A percentile compares a stretch with the other conserved stretches of the same genome.
Evolutionary conservation across 2,113 vertebrate genomes (phyloP).

Genomic region (Stegostoma tigrinum): DNA sequence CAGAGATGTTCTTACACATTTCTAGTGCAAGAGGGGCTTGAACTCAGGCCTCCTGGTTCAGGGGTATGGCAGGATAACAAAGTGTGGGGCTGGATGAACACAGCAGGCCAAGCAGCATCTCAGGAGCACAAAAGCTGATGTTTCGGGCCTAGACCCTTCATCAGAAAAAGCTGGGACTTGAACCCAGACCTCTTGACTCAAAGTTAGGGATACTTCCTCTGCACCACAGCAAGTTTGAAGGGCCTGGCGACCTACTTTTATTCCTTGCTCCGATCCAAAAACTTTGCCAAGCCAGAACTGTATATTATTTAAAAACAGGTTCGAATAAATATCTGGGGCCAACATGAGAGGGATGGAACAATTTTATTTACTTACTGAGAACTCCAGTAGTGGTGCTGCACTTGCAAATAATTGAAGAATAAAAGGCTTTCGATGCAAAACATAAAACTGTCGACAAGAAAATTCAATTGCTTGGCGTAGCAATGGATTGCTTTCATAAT

Average conservation of each 20-base stretch:
- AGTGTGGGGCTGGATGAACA: too few species aligned
- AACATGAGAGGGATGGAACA: neutral
- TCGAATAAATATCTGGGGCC: neutral
- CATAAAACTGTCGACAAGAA: conserved; percentile 92
- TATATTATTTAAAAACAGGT: neutral
- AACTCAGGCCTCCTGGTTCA: too few species aligned
- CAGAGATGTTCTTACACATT: too few species aligned
- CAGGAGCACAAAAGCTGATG: too few species aligned
- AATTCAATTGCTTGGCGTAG: conserved; percentile 88
- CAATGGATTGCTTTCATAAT: conserved; percentile 92
- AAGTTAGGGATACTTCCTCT: too few species aligned
- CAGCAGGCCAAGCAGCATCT: too few species aligned
- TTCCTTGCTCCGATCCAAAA: neutral
- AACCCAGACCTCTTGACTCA: too few species aligned
- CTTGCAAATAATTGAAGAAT: conserved; percentile 93
- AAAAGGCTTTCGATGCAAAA: conserved; percentile 93
- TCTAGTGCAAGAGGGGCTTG: too few species aligned
- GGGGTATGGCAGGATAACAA: too few species aligned
- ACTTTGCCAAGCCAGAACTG: neutral
- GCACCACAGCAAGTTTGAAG: neutral
- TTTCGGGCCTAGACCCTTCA: too few species aligned
- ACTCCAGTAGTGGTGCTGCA: conserved; percentile 88
- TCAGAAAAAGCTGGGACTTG: too few species aligned
- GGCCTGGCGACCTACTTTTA: too few species aligned
- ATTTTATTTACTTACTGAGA: conserved; percentile 68